phyloP scores from a whole-genome alignment of 30 jellyfish, hydroid and myxozoan species.

The Haliclystus octoradiatus region DNA sequence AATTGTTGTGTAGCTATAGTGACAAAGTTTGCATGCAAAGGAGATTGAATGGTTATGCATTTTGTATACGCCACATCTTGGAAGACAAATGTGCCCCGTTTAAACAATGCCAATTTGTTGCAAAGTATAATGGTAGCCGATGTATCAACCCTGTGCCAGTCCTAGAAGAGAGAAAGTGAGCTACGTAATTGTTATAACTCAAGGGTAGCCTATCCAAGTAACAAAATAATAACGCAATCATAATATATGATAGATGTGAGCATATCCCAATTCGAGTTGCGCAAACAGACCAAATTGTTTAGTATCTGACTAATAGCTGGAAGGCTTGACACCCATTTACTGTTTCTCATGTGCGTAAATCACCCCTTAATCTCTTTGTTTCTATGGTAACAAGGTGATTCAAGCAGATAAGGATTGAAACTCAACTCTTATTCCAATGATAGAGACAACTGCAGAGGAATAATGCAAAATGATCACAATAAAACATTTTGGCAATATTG shows the following conservation, averaged over 20 bases:
- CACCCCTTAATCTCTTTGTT: no score
- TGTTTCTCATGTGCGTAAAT: no score
- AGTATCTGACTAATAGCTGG: neutral
- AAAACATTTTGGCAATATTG: no score
- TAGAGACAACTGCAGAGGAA: no score
- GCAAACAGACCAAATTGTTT: neutral
- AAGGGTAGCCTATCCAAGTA: no score
- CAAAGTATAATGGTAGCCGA: slow-evolving; percentile 65
- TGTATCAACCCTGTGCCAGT: slow-evolving; percentile 96
- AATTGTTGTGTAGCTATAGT: slow-evolving; percentile 83
- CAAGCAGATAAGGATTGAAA: no score
- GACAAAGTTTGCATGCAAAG: slow-evolving; percentile 89
- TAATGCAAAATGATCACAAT: no score
- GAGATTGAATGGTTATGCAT: slow-evolving; percentile 85
- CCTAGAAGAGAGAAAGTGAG: slow-evolving; percentile 70
- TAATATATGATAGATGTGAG: neutral
- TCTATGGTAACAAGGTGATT: no score
- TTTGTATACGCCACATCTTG: slow-evolving; percentile 88
- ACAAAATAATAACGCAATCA: no score
- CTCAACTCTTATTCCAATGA: no score
- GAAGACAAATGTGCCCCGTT: slow-evolving; percentile 91
- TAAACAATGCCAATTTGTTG: slow-evolving; percentile 77
- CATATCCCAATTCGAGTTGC: neutral
- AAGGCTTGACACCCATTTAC: neutral
- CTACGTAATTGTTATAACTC: no score